phyloP scores from a whole-genome alignment of 2,888 invertebrate species.

The Stenichneumon culpator region DNA sequence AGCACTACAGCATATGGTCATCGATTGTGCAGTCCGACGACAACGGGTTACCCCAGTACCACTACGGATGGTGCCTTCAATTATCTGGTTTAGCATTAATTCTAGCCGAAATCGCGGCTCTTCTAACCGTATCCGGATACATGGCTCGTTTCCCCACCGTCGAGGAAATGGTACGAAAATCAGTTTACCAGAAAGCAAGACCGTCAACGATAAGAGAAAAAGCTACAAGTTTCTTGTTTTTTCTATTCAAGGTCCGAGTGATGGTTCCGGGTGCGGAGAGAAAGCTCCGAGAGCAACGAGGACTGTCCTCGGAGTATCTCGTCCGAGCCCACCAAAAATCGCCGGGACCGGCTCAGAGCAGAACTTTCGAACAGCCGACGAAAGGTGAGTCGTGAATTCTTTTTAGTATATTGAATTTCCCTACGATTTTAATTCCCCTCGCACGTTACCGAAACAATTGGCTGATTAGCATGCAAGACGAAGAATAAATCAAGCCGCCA shows the following conservation, averaged over 20 bases:
- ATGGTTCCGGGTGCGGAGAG: conserved; percentile 88
- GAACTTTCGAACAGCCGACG: conserved; percentile 79
- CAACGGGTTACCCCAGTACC: conserved; percentile 85
- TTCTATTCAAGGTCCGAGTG: conserved; percentile 85
- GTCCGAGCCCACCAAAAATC: conserved; percentile 84
- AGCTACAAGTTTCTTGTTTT: background rate
- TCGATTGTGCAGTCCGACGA: conserved; percentile 79
- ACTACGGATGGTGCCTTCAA: conserved; percentile 89
- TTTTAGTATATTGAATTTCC: background rate
- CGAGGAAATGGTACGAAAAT: conserved; percentile 87
- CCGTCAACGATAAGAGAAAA: background rate
- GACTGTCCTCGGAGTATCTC: conserved; percentile 86
- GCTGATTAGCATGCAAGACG: background rate
- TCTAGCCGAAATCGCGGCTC: conserved; percentile 87
- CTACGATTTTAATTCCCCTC: background rate
- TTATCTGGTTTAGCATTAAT: conserved; percentile 88
- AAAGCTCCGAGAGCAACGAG: conserved; percentile 87
- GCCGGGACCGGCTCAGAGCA: conserved; percentile 79
- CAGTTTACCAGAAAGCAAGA: conserved; percentile 4
- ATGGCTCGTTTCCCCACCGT: conserved; percentile 87
- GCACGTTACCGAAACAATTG: background rate
- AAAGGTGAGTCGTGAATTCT: conserved; percentile 75
- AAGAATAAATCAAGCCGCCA: background rate
- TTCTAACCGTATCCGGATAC: conserved; percentile 87
- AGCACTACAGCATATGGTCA: conserved; percentile 79